A percentile compares a stretch with the other conserved stretches of the same genome.
Conservation (phyloP, 2,113 vertebrate species). For the Thamnophis sirtalis region DNA sequence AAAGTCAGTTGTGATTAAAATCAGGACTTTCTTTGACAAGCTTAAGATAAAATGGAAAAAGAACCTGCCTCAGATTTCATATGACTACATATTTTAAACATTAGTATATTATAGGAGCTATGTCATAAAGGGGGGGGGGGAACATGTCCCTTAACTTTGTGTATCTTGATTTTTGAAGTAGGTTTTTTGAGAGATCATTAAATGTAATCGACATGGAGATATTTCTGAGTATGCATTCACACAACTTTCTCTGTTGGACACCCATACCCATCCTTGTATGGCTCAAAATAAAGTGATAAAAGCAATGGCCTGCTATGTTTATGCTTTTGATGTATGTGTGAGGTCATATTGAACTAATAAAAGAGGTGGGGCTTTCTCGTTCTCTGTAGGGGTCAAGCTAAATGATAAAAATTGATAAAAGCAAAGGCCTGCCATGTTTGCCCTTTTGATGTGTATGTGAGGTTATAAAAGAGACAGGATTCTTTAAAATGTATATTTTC, state of each 20-base stretch:
- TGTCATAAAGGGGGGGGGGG: neutral
- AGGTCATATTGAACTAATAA: neutral
- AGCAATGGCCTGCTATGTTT: neutral
- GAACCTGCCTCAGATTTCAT: neutral
- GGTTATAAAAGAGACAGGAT: too few relatives aligned
- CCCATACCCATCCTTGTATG: neutral
- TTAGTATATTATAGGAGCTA: neutral
- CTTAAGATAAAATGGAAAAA: neutral
- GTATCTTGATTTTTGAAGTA: neutral
- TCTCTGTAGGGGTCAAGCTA: too few relatives aligned
- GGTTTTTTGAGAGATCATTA: neutral
- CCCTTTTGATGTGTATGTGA: too few relatives aligned
- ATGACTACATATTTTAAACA: neutral
- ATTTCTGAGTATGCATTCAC: neutral
- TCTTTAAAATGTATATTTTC: neutral
- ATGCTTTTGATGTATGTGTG: neutral
- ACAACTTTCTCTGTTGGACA: neutral
- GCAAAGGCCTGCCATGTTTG: too few relatives aligned
- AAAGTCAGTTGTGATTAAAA: neutral
- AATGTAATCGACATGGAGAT: neutral
- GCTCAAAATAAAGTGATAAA: neutral
- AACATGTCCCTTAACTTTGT: neutral
- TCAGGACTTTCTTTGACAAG: neutral
- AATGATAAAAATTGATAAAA: too few relatives aligned
- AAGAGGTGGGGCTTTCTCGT: neutral